phyloP scores from a whole-genome alignment of 2,797 vertebrate genomes.

The Phrynocephalus guinanensis region DNA sequence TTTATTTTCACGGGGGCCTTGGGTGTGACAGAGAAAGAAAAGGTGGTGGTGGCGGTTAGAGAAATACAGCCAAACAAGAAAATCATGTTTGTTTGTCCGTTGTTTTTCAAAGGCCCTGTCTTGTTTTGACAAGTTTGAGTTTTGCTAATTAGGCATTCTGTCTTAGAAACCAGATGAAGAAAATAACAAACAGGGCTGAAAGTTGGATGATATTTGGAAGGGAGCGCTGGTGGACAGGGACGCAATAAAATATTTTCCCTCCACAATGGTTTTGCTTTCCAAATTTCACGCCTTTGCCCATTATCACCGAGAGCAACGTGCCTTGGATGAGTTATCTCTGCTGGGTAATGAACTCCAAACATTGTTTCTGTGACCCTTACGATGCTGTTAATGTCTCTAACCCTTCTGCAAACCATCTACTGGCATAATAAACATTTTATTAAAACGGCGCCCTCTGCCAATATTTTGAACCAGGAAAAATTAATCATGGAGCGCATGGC shows the following conservation, averaged over 20 bases:
- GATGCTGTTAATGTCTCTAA: no score
- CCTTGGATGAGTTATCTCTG: no score
- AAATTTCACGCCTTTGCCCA: background rate
- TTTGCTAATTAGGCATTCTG: background rate
- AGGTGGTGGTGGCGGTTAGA: no score
- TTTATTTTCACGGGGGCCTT: constrained; percentile 4
- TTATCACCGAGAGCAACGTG: background rate
- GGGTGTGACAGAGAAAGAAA: background rate
- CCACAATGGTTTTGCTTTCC: no score
- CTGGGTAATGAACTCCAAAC: no score
- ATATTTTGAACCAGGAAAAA: no score
- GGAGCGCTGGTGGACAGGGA: no score
- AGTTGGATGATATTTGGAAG: background rate
- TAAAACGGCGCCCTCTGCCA: no score
- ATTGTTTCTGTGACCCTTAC: no score
- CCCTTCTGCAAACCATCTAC: no score
- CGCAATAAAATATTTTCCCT: background rate
- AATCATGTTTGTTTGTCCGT: background rate
- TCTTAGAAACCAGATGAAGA: background rate
- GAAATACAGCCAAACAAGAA: background rate
- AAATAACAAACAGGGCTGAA: background rate
- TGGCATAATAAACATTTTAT: no score
- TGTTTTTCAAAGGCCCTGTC: background rate
- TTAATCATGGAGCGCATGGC: no score
- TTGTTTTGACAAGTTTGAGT: background rate